phyloP scores from a whole-genome alignment of 2,113 vertebrate genomes.

The Perca fluviatilis region DNA sequence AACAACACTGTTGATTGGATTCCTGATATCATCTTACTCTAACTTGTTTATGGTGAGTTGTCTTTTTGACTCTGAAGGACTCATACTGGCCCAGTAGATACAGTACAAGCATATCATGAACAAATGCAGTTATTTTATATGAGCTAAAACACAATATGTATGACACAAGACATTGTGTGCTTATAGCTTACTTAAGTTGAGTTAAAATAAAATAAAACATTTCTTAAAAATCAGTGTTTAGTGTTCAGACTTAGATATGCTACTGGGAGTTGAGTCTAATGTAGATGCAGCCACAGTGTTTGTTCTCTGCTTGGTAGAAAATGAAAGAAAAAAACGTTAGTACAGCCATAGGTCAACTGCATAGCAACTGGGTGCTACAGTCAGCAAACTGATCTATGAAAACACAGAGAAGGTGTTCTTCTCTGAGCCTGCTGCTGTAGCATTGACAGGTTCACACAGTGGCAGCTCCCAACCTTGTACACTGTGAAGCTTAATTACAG shows the following conservation, averaged over 20 bases:
- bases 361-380: slow-evolving; percentile 76
- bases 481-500: slow-evolving; percentile 59
- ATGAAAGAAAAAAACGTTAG: slow-evolving; percentile 62
- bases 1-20: slow-evolving; percentile 42
- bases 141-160: not conserved
- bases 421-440: slow-evolving; percentile 50
- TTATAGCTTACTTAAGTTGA: slow-evolving; percentile 1
- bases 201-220: slow-evolving; percentile 19
- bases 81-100: slow-evolving; percentile 19
- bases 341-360: slow-evolving; percentile 75
- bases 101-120: slow-evolving; percentile 15
- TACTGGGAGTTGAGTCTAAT: slow-evolving; percentile 10
- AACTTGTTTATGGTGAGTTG: slow-evolving; percentile 47
- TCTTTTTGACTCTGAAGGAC: slow-evolving; percentile 27
- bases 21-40: slow-evolving; percentile 37
- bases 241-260: slow-evolving; percentile 26
- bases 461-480: slow-evolving; percentile 37
- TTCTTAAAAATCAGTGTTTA: slow-evolving; percentile 26
- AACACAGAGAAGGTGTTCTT: slow-evolving; percentile 55
- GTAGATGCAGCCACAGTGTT: slow-evolving; percentile 39
- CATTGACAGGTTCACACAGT: slow-evolving; percentile 49
- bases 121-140: slow-evolving; percentile 14
- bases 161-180: not conserved
- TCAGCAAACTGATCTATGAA: slow-evolving; percentile 76
- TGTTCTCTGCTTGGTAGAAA: slow-evolving; percentile 46